phyloP scores from a whole-genome alignment of 2,888 invertebrate genomes.

The Leucania comma region DNA sequence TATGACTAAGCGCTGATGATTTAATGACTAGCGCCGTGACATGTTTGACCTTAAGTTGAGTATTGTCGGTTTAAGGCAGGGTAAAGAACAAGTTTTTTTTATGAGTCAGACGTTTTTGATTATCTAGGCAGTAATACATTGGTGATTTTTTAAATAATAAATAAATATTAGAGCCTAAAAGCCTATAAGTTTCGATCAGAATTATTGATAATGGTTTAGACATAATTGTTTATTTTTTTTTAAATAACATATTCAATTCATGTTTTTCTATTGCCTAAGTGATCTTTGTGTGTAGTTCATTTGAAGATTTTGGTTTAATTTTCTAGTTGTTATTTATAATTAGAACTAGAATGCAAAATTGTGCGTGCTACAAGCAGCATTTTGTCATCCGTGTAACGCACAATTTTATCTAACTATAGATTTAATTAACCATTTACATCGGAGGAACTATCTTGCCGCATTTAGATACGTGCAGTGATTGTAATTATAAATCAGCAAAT shows the following conservation, averaged over 20 bases:
- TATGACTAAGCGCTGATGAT: slow-evolving; percentile 55
- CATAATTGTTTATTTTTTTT: background rate
- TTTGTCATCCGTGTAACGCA: slow-evolving; percentile 22
- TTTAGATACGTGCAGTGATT: slow-evolving; percentile 51
- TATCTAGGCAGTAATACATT: background rate
- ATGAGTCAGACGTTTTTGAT: background rate
- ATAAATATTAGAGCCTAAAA: background rate
- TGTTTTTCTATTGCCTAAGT: background rate
- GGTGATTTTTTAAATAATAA: background rate
- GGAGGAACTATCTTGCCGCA: slow-evolving; percentile 32
- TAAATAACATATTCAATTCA: background rate
- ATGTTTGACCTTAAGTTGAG: slow-evolving; percentile 42
- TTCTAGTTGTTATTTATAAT: background rate
- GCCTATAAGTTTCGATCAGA: background rate
- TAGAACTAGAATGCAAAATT: background rate
- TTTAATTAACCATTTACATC: slow-evolving; percentile 22
- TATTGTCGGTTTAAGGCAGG: slow-evolving; percentile 4
- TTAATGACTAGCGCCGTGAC: slow-evolving; percentile 44
- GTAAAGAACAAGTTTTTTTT: slow-evolving; percentile 18
- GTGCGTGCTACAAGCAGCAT: slow-evolving; percentile 55
- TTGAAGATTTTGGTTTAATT: slow-evolving; percentile 7
- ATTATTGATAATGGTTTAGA: slow-evolving; percentile 1
- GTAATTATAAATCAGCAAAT: slow-evolving; percentile 47
- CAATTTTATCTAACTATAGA: slow-evolving; percentile 6
- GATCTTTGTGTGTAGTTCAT: slow-evolving; percentile 3